Conservation (phyloP, 2,113 vertebrate species). For the Syngnathus typhle region DNA sequence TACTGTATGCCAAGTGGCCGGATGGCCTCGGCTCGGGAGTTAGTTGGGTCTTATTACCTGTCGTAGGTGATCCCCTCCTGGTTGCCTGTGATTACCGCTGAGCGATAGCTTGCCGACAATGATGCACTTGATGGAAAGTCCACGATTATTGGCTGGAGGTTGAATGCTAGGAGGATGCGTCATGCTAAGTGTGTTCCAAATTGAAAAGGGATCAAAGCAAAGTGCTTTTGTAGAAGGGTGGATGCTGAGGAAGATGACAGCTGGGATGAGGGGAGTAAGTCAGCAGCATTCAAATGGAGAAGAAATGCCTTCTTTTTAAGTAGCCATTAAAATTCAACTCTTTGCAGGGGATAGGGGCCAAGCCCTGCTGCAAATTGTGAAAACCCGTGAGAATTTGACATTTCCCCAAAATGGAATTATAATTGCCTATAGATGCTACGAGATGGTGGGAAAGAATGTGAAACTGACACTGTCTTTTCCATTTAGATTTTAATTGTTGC, state of each 20-base stretch:
- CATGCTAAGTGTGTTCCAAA: conserved; percentile 36
- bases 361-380: neutral
- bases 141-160: conserved; percentile 24
- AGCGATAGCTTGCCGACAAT: conserved; percentile 31
- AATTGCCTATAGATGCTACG: too few relatives aligned
- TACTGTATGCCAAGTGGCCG: conserved; percentile 35
- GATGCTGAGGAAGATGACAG: conserved; percentile 50
- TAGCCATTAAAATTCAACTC: neutral
- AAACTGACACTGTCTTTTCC: neutral
- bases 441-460: neutral
- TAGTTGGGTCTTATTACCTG: conserved; percentile 63
- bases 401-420: too few relatives aligned
- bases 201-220: conserved; percentile 44
- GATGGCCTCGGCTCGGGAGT: conserved; percentile 54
- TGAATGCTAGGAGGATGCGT: conserved; percentile 36
- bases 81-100: conserved; percentile 58
- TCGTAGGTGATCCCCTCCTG: conserved; percentile 47
- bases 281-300: conserved; percentile 24
- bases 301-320: conserved; percentile 14
- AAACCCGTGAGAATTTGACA: neutral
- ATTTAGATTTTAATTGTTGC: neutral
- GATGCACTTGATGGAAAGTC: conserved; percentile 15
- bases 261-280: conserved; percentile 42
- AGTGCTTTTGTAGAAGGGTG: conserved; percentile 33
- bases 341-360: neutral